Conservation (phyloP, 2,113 vertebrate genomes). For the Siniperca chuatsi region DNA sequence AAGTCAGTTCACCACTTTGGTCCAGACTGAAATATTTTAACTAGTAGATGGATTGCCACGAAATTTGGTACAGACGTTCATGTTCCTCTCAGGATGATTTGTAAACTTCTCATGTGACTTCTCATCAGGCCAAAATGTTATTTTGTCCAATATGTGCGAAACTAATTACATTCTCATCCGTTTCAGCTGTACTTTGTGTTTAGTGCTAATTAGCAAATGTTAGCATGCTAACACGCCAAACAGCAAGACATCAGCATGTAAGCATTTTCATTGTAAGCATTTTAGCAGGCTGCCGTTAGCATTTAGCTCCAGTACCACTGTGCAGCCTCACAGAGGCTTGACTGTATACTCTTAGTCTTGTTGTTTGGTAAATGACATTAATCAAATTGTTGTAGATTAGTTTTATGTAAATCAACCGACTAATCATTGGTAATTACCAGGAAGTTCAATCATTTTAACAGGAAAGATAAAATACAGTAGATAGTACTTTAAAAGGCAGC, state of each 20-base stretch:
- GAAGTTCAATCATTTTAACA: background rate
- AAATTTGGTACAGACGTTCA: background rate
- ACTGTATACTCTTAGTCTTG: background rate
- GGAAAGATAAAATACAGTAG: background rate
- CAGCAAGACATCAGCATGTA: background rate
- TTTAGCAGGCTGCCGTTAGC: background rate
- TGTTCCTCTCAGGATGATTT: background rate
- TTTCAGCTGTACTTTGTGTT: background rate
- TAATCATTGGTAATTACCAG: background rate
- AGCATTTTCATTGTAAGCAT: background rate
- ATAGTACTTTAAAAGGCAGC: background rate
- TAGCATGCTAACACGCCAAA: background rate
- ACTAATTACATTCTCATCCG: background rate
- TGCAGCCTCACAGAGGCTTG: background rate
- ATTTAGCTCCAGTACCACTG: background rate
- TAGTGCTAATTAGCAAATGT: background rate
- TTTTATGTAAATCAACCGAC: background rate
- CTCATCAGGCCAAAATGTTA: background rate
- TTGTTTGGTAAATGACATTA: background rate
- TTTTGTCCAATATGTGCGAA: background rate
- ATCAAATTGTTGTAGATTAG: background rate
- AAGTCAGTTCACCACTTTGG: background rate
- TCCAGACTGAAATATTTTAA: background rate
- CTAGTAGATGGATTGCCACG: background rate
- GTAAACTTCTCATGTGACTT: background rate